Evolutionary conservation across 2,113 vertebrate species (phyloP).

Genomic region (Heteronetta atricapilla): DNA sequence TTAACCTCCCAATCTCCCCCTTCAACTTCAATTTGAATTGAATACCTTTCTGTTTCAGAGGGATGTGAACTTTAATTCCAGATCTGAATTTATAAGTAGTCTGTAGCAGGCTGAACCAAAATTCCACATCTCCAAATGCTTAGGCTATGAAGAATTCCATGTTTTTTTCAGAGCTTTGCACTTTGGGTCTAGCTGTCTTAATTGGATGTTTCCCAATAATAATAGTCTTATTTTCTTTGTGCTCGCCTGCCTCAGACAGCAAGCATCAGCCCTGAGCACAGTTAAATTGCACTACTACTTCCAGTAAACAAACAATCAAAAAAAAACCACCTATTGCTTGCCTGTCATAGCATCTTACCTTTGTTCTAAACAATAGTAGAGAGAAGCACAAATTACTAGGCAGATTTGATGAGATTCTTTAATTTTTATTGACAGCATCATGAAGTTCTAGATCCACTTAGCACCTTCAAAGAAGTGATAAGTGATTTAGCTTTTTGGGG

Average conservation of each 20-base stretch:
- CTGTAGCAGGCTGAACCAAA: neutral
- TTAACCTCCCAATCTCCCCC: conserved; percentile 29
- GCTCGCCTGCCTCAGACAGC: neutral
- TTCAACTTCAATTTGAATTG: conserved; percentile 55
- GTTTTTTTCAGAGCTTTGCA: neutral
- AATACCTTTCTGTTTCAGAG: conserved; percentile 31
- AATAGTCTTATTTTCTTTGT: neutral
- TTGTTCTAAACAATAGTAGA: conserved; percentile 32
- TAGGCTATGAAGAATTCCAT: neutral
- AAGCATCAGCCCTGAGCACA: neutral
- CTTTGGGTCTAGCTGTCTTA: neutral
- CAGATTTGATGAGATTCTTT: conserved; percentile 48
- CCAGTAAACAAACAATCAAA: neutral
- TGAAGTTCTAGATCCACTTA: conserved; percentile 81
- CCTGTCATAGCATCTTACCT: conserved; percentile 1
- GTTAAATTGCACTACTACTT: conserved; percentile 26
- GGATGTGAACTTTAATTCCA: conserved; percentile 8
- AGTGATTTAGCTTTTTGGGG: conserved; percentile 79
- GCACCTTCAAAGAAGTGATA: conserved; percentile 76
- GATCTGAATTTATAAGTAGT: conserved; percentile 18
- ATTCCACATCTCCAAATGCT: neutral
- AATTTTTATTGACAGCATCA: conserved; percentile 67
- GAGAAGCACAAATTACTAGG: conserved; percentile 29
- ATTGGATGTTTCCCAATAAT: neutral
- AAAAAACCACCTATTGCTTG: neutral